A percentile compares a stretch with the other conserved stretches of the same genome.
phyloP scores from a whole-genome alignment of 2,888 invertebrate genomes.

The Linnaemya tessellans region DNA sequence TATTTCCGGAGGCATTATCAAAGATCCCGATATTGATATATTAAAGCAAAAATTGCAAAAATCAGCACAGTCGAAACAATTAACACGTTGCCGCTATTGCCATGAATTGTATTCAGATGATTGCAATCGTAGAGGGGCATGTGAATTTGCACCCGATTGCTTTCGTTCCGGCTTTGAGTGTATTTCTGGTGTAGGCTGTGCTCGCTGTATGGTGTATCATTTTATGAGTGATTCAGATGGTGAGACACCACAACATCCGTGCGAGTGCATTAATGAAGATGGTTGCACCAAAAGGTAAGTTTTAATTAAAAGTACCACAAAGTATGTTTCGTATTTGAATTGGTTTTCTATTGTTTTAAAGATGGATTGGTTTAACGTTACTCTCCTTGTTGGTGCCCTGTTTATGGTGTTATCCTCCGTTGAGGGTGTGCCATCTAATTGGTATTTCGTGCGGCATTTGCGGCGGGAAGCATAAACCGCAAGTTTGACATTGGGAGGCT shows the following conservation, averaged over 20 bases:
- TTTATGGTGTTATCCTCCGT: slow-evolving; percentile 95
- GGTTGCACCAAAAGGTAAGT: slow-evolving; percentile 88
- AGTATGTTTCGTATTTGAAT: too few relatives aligned
- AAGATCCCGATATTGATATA: slow-evolving; percentile 79
- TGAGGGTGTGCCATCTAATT: slow-evolving; percentile 92
- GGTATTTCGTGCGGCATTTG: slow-evolving; percentile 92
- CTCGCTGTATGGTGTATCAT: slow-evolving; percentile 95
- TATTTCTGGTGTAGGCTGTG: slow-evolving; percentile 93
- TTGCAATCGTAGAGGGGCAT: slow-evolving; percentile 93
- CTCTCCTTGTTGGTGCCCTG: slow-evolving; percentile 95
- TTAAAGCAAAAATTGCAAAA: slow-evolving; percentile 74
- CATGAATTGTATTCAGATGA: slow-evolving; percentile 92
- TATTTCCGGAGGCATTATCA: slow-evolving; percentile 78
- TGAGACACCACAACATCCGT: slow-evolving; percentile 93
- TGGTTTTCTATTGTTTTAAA: slow-evolving; percentile 1
- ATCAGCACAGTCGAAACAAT: slow-evolving; percentile 79
- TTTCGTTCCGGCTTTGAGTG: slow-evolving; percentile 91
- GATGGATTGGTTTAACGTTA: slow-evolving; percentile 93
- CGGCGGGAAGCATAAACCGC: slow-evolving; percentile 90
- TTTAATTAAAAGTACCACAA: neutral
- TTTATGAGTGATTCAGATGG: slow-evolving; percentile 96
- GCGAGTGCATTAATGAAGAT: slow-evolving; percentile 89
- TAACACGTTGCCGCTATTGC: slow-evolving; percentile 87
- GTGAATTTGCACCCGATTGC: slow-evolving; percentile 94
- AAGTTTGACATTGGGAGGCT: slow-evolving; percentile 84